Evolutionary conservation across 2,113 vertebrate genomes (phyloP), one percentile per base, ranked within the genome.

Genomic region (Lichenostomus cassidix): DNA sequence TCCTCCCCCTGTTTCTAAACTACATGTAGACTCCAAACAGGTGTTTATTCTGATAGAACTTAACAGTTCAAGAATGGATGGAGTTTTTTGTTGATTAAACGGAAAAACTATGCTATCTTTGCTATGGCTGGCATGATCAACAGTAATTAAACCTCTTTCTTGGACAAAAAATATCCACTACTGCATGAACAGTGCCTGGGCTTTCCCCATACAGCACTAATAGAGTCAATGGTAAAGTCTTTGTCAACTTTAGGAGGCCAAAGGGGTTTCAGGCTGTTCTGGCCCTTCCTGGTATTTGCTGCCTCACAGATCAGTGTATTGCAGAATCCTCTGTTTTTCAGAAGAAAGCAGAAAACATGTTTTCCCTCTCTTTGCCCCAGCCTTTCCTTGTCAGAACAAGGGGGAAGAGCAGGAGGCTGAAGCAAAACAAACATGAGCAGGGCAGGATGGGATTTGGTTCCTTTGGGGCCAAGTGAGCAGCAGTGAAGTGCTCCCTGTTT

Each of bases 241-340:
- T 83, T 64, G 71, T 58, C 67, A 64, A 62, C 55, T 31, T 49
- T 59, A 95, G 70, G 55, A 65, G 87, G 70, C 55, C 87, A 81
- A 58, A 84, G 70, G 63, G 46, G 22, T 69, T 91, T 92, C 46
- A 49, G 0, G 0, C 35, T 92, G 86, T 79, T 86, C 82, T 83
- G 73, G 44, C 47, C 55, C 39, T 96, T 94, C 60, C 82, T 88
- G 42, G 71, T 62, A 88, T 77, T 91, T 50, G 50, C 90, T 93
- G 64, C 46, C 52, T 88, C 35, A 14, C 50, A 67, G 50, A 33
- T 7, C 39, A 91, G 49, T 15, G n/a, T 20, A 52, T 70, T 96
- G 78, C 84, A 88, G 93, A 94, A 92, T 47, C 33, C 33, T 42
- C 39, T 62, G 59, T 25, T 82, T 49, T 16, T 81, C 76, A 65